These are phyloP conservation scores for Antechinus stuartii DNA, from an alignment of 2,113 vertebrate genomes.

Conservation along the genomic window DNA sequence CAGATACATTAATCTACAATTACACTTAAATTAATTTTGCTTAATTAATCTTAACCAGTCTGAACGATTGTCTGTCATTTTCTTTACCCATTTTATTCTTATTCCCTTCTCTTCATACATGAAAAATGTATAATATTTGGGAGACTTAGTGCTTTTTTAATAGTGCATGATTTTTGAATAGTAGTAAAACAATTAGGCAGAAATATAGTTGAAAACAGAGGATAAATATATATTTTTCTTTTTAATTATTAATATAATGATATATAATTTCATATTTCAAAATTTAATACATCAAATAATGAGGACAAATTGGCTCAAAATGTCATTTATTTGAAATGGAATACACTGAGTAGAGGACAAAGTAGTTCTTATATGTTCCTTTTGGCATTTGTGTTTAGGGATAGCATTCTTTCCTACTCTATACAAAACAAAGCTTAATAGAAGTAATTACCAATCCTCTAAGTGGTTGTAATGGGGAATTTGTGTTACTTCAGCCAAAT, in stretches of 20 bases:
- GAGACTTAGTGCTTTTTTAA: slow-evolving; percentile 11
- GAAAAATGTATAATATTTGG: background rate
- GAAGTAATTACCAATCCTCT: background rate
- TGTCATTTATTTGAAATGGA: background rate
- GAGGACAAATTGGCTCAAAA: background rate
- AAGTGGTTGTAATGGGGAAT: background rate
- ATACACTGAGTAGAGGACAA: background rate
- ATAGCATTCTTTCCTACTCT: background rate
- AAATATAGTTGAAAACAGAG: slow-evolving; percentile 21
- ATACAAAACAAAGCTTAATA: background rate
- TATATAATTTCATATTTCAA: background rate
- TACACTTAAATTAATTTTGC: background rate
- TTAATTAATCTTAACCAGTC: slow-evolving; percentile 1
- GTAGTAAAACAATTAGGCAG: background rate
- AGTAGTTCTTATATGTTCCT: background rate
- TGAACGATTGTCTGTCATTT: background rate
- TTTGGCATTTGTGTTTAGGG: background rate
- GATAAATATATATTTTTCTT: slow-evolving; percentile 20
- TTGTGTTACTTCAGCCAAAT: background rate
- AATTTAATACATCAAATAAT: background rate
- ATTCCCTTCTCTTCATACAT: background rate
- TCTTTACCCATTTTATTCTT: background rate
- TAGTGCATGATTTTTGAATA: background rate
- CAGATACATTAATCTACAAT: background rate
- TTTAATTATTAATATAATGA: background rate